Base-by-base conservation (phyloP, 2,113 vertebrate genomes). In the Saguinus imperator region DNA sequence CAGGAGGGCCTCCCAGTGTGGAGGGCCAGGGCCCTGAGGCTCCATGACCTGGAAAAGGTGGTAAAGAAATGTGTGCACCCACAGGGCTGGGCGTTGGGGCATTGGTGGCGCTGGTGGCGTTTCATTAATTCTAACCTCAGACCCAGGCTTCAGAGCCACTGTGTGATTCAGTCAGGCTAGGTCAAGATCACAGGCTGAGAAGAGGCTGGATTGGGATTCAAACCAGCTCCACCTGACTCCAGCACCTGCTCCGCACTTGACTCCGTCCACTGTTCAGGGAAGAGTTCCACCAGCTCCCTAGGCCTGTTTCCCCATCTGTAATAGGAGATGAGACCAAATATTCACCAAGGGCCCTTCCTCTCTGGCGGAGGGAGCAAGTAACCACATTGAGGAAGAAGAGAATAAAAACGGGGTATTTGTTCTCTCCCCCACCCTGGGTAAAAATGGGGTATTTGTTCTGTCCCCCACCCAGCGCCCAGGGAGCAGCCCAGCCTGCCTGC, bases 31-130 rank as follows among this genome's bases (percentile, higher is more conserved):
- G 35, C 50, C 14, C n/a, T n/a, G 35, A 45, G 37, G 48, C 37
- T 21, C 61, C 0, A 0, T 5, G 48, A 45, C 25, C 43, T 21
- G 40, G 25, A 43, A 23, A 20, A 9, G 70, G 52, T 10, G 4
- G 16, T 14, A n/a, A 52, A 58, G 16, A 45, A 20, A 10, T 50
- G 37, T 3, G 43, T 1, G 68, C 11, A 4, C 23, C 29, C 29
- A 11, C 16, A 8, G 72, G 37, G 5, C 45, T 27, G 57, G 37
- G n/a, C 0, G 0, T 1, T 4, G 32, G 29, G 52, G 52, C 52
- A 17, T 17, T 52, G 16, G 50, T 52, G 50, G 43, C 0, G 0
- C 10, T 45, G 87, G 13, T 5, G 48, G 14, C 0, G 0, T 17
- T 27, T 11, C 7, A 29, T 29, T 4, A 0, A 58, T 21, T 61